A percentile compares a stretch with the other conserved stretches of the same genome.
phyloP scores from a whole-genome alignment of 2,797 vertebrate genomes.

The Streptopelia turtur region DNA sequence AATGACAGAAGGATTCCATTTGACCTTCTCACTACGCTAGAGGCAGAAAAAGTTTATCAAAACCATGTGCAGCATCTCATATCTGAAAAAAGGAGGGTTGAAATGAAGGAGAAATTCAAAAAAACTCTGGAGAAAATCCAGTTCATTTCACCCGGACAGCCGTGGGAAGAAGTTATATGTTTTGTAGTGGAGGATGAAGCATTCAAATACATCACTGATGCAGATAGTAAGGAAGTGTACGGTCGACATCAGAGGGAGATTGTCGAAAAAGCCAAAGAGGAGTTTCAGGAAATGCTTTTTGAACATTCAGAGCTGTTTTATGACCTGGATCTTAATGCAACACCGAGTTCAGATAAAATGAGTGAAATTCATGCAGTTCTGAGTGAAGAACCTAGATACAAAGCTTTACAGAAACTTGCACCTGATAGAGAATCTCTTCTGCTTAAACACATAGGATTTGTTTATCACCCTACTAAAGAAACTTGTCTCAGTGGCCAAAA shows the following conservation, averaged over 20 bases:
- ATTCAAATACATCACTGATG: slow-evolving; percentile 96
- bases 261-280: slow-evolving; percentile 99
- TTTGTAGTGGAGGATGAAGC: slow-evolving; percentile 98
- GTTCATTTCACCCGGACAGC: slow-evolving; percentile 94
- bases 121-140: slow-evolving; percentile 97
- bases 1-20: slow-evolving; percentile 96
- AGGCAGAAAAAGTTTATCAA: slow-evolving; percentile 94
- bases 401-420: slow-evolving; percentile 97
- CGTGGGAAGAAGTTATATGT: slow-evolving; percentile 98
- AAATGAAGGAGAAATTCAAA: slow-evolving; percentile 99
- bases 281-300: slow-evolving; percentile 99
- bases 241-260: slow-evolving; percentile 97
- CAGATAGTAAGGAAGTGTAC: slow-evolving; percentile 95
- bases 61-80: slow-evolving; percentile 95
- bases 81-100: slow-evolving; percentile 92
- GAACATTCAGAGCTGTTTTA: slow-evolving; percentile 99
- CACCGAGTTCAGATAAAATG: slow-evolving; percentile 98
- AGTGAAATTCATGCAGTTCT: slow-evolving; percentile 96
- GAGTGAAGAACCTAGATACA: slow-evolving; percentile 96
- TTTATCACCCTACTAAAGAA: slow-evolving; percentile 99
- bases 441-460: slow-evolving; percentile 98
- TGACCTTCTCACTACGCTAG: slow-evolving; percentile 90
- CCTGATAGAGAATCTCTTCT: slow-evolving; percentile 97
- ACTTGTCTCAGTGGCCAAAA: slow-evolving; percentile 96
- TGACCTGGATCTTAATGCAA: slow-evolving; percentile 98